These are phyloP conservation scores for Laupala kohalensis DNA, from an alignment of 1,140 invertebrate genomes.

Conservation along the genomic window DNA sequence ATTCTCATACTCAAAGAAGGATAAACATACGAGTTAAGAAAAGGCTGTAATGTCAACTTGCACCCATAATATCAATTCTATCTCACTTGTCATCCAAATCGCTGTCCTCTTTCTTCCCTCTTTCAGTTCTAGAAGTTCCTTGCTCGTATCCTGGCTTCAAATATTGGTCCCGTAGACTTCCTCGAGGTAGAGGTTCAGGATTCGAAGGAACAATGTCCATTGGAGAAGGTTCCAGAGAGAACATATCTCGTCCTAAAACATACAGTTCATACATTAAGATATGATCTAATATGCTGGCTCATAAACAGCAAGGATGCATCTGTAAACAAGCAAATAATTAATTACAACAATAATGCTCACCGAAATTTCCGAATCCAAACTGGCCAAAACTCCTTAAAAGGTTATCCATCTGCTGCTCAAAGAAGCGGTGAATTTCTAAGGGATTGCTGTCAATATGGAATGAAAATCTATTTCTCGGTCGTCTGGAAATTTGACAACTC, in stretches of 20 bases:
- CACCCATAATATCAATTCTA: too few species aligned
- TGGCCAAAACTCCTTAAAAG: background rate
- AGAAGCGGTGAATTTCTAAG: slow-evolving; percentile 10
- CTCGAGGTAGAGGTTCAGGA: background rate
- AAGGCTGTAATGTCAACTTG: too few species aligned
- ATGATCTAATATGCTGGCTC: too few species aligned
- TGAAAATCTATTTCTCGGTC: background rate
- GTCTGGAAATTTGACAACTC: too few species aligned
- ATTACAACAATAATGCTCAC: background rate
- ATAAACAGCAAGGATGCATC: too few species aligned
- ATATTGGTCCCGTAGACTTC: background rate
- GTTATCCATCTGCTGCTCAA: slow-evolving; percentile 9
- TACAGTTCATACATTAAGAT: background rate
- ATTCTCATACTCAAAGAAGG: too few species aligned
- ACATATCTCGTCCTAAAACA: background rate
- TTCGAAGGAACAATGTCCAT: background rate
- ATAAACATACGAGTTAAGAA: too few species aligned
- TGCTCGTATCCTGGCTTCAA: background rate
- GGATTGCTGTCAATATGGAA: slow-evolving; percentile 6
- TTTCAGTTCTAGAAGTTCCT: background rate
- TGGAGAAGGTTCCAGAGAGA: background rate
- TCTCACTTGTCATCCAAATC: background rate
- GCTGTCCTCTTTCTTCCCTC: background rate
- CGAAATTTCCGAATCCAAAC: slow-evolving; percentile 4
- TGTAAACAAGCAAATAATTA: too few species aligned